These are phyloP conservation scores for Dolichallabes microphthalmus DNA, from an alignment of 2,113 vertebrate species.

Conservation along the genomic window DNA sequence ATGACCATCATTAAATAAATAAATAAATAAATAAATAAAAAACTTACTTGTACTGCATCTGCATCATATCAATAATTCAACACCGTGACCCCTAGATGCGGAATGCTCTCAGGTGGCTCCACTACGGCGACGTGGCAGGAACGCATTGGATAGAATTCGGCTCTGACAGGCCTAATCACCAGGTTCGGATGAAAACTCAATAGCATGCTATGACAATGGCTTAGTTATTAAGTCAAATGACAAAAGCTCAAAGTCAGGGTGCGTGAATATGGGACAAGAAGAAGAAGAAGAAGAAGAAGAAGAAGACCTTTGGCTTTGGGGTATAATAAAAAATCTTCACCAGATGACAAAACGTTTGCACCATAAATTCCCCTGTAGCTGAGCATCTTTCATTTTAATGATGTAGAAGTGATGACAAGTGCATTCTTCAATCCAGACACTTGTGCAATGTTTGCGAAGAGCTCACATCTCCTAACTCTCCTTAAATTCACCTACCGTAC, in stretches of 20 bases:
- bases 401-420: constrained; percentile 34
- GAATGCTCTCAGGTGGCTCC: constrained; percentile 57
- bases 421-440: constrained; percentile 40
- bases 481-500: not conserved
- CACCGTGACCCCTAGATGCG: constrained; percentile 52
- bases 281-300: constrained; percentile 11
- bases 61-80: constrained; percentile 66
- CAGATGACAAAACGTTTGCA: constrained; percentile 29
- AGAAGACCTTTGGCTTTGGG: constrained; percentile 35
- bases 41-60: constrained; percentile 58
- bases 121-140: constrained; percentile 48
- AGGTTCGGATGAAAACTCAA: constrained; percentile 23
- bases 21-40: not conserved
- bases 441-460: constrained; percentile 9
- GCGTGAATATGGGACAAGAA: constrained; percentile 14
- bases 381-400: constrained; percentile 51
- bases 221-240: constrained; percentile 23
- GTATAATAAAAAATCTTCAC: constrained; percentile 39
- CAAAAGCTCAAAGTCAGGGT: constrained; percentile 5
- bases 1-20: constrained; percentile 62
- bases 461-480: not conserved
- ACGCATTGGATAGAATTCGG: constrained; percentile 51
- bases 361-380: constrained; percentile 34
- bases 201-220: constrained; percentile 5
- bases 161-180: constrained; percentile 59